phyloP scores from a whole-genome alignment of 2,888 invertebrate species.

The Andrena dorsata region DNA sequence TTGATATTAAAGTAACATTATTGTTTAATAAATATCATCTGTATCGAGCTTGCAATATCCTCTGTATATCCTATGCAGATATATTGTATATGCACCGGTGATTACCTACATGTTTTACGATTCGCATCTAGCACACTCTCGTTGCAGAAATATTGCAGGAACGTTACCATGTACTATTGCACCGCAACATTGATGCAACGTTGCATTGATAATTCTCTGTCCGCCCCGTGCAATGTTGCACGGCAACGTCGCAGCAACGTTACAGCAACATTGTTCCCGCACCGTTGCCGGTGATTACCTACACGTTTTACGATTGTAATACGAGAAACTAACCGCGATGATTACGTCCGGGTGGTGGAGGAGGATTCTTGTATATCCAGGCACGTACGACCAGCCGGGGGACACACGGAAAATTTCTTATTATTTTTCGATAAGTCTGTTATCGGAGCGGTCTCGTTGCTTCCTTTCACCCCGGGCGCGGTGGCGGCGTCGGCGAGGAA shows the following conservation, averaged over 20 bases:
- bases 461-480: slow-evolving; percentile 19
- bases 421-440: slow-evolving; percentile 34
- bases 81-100: not conserved
- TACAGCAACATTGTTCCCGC: too few relatives aligned
- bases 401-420: slow-evolving; percentile 27
- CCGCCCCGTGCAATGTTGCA: too few relatives aligned
- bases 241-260: too few relatives aligned
- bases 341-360: not conserved
- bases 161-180: too few relatives aligned
- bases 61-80: not conserved
- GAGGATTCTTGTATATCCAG: not conserved
- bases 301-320: slow-evolving; percentile 5
- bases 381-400: not conserved
- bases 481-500: not conserved
- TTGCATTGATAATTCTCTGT: too few relatives aligned
- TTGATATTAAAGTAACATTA: slow-evolving; percentile 52
- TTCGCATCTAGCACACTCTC: not conserved
- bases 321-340: slow-evolving; percentile 26
- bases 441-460: slow-evolving; percentile 12
- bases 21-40: slow-evolving; percentile 44
- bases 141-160: too few relatives aligned
- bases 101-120: slow-evolving; percentile 5
- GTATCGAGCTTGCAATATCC: slow-evolving; percentile 34
- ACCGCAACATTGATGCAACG: too few relatives aligned
- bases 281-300: too few relatives aligned